Conservation (phyloP, 2,113 vertebrate species). For the Cyrtonyx montezumae region DNA sequence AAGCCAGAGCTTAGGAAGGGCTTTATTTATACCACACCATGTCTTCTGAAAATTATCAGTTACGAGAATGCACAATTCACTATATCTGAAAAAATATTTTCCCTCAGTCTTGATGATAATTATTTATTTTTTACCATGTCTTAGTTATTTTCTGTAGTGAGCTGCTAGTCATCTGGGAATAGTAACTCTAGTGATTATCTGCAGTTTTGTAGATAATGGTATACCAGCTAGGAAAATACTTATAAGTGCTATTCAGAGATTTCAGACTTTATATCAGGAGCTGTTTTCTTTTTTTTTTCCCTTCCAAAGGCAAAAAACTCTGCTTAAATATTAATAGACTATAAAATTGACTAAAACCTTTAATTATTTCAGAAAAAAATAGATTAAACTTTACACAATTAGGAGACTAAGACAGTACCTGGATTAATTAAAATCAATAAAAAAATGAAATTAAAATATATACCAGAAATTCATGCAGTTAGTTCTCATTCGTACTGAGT, state of each 20-base stretch:
- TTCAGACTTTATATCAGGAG: neutral
- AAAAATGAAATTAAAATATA: neutral
- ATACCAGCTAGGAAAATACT: neutral
- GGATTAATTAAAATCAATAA: neutral
- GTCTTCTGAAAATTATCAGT: neutral
- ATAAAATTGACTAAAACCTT: neutral
- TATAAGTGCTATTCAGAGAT: neutral
- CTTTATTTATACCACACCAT: neutral
- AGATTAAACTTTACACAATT: neutral
- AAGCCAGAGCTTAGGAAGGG: neutral
- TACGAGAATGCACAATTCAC: neutral
- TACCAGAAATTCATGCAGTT: neutral
- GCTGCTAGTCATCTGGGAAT: neutral
- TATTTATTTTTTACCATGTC: neutral
- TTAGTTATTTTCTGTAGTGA: neutral
- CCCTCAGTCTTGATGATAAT: neutral
- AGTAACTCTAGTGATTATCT: neutral
- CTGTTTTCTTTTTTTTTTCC: neutral
- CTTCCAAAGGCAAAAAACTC: neutral
- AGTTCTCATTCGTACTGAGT: neutral
- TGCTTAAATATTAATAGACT: conserved; percentile 9
- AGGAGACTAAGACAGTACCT: neutral
- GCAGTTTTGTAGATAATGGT: neutral
- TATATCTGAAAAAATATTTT: neutral
- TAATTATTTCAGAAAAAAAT: neutral